Evolutionary conservation across 2,113 vertebrate species (phyloP).

Genomic region (Sturnus vulgaris): DNA sequence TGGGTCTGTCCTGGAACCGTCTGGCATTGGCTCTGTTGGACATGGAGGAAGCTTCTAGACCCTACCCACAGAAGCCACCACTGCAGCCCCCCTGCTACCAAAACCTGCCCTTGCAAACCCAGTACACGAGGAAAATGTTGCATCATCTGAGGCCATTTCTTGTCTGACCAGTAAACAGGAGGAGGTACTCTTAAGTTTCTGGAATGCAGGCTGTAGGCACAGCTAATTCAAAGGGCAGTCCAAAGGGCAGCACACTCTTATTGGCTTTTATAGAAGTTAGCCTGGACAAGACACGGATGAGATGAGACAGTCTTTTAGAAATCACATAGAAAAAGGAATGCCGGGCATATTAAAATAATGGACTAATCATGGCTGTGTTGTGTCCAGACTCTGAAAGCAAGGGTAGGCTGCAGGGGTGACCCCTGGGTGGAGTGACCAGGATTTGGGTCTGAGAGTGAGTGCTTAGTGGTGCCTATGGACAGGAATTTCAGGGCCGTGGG

Average conservation of each 20-base stretch:
- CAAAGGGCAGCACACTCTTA: not conserved
- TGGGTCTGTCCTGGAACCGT: not conserved
- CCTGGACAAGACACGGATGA: not conserved
- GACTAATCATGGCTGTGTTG: rapidly evolving
- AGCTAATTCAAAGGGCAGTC: not conserved
- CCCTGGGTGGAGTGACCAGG: rapidly evolving
- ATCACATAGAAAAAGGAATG: not conserved
- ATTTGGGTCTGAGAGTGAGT: too few species aligned
- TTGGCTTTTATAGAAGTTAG: not conserved
- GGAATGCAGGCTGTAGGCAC: not conserved
- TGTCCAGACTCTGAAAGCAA: not conserved
- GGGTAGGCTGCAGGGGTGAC: not conserved
- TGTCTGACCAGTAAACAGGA: not conserved
- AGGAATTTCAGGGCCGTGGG: not conserved
- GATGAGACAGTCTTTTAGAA: not conserved
- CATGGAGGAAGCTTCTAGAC: not conserved
- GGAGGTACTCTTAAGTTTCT: not conserved
- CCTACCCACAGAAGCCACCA: not conserved
- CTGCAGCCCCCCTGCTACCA: not conserved
- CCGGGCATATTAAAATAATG: not conserved
- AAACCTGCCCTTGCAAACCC: not conserved
- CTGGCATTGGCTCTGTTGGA: not conserved
- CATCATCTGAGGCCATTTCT: not conserved
- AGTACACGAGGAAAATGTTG: not conserved
- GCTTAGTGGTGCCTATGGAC: rapidly evolving